phyloP scores from a whole-genome alignment of 2,797 vertebrate genomes.

The Gallirallus australis region DNA sequence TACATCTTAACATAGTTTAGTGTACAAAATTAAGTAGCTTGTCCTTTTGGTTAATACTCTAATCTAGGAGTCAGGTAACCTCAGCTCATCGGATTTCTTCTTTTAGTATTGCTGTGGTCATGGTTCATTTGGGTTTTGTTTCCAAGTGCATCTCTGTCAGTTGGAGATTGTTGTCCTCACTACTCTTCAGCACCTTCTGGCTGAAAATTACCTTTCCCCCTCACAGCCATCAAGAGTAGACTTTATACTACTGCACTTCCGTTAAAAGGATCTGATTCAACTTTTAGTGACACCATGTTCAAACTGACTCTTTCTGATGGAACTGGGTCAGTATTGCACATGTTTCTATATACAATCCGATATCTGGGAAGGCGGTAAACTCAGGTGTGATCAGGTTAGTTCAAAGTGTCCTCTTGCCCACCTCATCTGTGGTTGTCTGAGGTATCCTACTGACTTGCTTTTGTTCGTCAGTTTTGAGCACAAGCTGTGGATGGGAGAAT shows the following conservation, averaged over 20 bases:
- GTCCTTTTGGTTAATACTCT: background rate
- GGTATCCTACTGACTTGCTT: background rate
- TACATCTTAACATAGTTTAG: background rate
- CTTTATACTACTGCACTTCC: background rate
- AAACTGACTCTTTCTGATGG: background rate
- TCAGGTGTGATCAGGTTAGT: background rate
- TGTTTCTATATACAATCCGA: background rate
- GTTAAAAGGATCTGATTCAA: background rate
- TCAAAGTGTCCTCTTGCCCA: background rate
- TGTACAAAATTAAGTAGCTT: background rate
- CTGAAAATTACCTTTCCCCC: background rate
- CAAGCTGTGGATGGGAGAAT: background rate
- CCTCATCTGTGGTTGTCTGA: background rate
- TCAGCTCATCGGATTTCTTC: background rate
- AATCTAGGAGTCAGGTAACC: background rate
- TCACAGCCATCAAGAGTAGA: background rate
- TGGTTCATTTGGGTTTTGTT: background rate
- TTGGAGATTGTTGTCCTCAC: background rate
- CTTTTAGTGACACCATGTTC: background rate
- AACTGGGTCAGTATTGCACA: background rate
- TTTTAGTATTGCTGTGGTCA: background rate
- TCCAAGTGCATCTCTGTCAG: background rate
- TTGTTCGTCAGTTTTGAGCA: background rate
- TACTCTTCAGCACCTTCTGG: background rate
- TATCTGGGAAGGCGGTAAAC: background rate